Base-by-base conservation (phyloP, 1,140 invertebrate genomes). In the Chrysopa pallens region DNA sequence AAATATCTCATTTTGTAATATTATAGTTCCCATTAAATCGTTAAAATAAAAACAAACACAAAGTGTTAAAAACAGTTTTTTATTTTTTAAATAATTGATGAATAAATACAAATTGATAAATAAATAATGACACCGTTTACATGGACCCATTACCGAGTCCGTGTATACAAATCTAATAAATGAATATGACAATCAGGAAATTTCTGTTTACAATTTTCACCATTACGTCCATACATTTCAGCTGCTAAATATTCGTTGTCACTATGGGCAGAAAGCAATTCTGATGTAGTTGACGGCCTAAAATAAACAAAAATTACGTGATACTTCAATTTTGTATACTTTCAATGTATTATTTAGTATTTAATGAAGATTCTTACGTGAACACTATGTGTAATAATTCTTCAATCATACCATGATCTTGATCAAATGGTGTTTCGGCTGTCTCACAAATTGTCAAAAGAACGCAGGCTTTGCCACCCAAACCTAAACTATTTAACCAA, bases 401-500 rank as follows among this genome's bases (percentile, higher is more conserved):
- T n/a, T 72, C 73, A 47, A 77, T 58, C 41, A 84, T 63, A 13
- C 78, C 76, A 49, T 70, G 69, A 46, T 69, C 62, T 52, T 67
- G 64, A 45, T 68, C 69, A 45, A 83, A 74, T 44, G 78, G 76
- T 28, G 70, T 66, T 47, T 74, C 70, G 1, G 78, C 73, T 1
- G 72, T 69, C 61, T 84, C 80, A 54, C 82, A 85, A 54, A 85
- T 77, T 46, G 74, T 73, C 53, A 74, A 72, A 36, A 83, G 66
- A 38, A 84, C 64, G 59, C 82, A 84, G 45, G 69, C 66, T 47
- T 74, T 69, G 8, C 80, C 80, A 47, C 70, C 63, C 45, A 71
- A 68, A 6, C 76, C 76, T 54, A 74, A 66, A 13, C 56, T 60
- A 17, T 23, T 6, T 7, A 31, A 33, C 31, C 2, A 33, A 33